Base-by-base conservation (phyloP, 2,113 vertebrate genomes). In the Channa argus region DNA sequence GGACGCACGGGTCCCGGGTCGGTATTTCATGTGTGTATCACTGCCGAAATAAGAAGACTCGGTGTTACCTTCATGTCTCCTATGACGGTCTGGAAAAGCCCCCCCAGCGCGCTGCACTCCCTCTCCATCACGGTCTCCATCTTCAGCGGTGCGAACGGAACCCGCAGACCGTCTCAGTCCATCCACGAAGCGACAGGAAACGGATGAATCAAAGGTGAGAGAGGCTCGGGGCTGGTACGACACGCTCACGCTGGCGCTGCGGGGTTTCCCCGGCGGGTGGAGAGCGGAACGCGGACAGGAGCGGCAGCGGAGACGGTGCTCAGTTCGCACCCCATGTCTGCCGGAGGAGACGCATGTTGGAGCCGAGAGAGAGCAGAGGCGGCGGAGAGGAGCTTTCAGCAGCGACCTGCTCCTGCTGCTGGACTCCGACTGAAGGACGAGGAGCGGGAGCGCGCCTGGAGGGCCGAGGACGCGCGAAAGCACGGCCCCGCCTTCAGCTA, bases 41-140 rank as follows among this genome's bases (percentile, higher is more conserved):
- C 24, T 24, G 24, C 24, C 33, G 34, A 6, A 47, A 52, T 50
- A 15, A 55, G 14, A 38, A 13, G 10, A 15, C 44, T 53, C 15
- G 3, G 1, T 37, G n/a, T 83, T 88, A 94, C 94, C 93, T 94
- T 94, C 93, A 95, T 93, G 83, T 95, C 94, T 64, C 84, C 90
- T 10, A 95, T 93, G 37, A 94, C 88, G 2, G 91, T 93, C 77
- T 95, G 94, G 90, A 95, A 95, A 10, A 95, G 92, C 64, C 93
- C 94, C 66, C 93, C 94, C 69, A 94, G 90, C 69, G 93, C 94
- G 87, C 94, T 94, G 90, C 94, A 94, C 79, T 95, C 94, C 64
- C 92, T 88, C 87, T 94, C 94, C 88, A 94, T 93, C 68, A 87
- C 90, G 13, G 90, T 87, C 85, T 94, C 94, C 94, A 95, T 95